These are phyloP conservation scores for Eurytoma californica DNA, from an alignment of 2,888 invertebrate species.

Conservation along the genomic window DNA sequence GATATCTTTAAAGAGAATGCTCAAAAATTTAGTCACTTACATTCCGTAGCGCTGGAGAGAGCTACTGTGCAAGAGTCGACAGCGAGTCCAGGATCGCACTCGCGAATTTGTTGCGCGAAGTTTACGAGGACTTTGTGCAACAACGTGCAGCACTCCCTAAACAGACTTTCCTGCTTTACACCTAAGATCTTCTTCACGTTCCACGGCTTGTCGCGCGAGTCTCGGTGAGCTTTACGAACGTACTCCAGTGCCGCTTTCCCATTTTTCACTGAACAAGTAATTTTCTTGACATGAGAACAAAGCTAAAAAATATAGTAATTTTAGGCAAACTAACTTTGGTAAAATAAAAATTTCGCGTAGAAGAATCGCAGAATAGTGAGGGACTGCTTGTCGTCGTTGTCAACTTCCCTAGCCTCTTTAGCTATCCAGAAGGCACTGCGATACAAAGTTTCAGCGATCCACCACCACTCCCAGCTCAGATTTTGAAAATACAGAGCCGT, in stretches of 20 bases:
- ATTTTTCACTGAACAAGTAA: conserved; percentile 35
- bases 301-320: neutral
- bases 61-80: conserved; percentile 59
- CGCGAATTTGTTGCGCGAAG: conserved; percentile 53
- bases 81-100: conserved; percentile 56
- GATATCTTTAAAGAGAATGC: too few relatives aligned
- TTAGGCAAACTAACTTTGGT: conserved; percentile 57
- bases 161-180: conserved; percentile 58
- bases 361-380: conserved; percentile 61
- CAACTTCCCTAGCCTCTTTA: conserved; percentile 52
- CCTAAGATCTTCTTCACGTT: conserved; percentile 59
- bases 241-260: conserved; percentile 57
- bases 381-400: conserved; percentile 55
- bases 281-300: neutral
- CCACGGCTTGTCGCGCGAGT: conserved; percentile 60
- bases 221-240: conserved; percentile 59
- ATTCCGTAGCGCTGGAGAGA: conserved; percentile 19
- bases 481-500: conserved; percentile 57
- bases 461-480: conserved; percentile 64
- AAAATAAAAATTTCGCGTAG: conserved; percentile 66
- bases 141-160: conserved; percentile 62
- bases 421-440: conserved; percentile 58
- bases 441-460: conserved; percentile 66
- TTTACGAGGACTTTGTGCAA: conserved; percentile 60
- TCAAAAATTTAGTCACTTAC: conserved; percentile 7